Evolutionary conservation across 2,888 invertebrate species (phyloP).

Genomic region (Drosophila nr. fundita): DNA sequence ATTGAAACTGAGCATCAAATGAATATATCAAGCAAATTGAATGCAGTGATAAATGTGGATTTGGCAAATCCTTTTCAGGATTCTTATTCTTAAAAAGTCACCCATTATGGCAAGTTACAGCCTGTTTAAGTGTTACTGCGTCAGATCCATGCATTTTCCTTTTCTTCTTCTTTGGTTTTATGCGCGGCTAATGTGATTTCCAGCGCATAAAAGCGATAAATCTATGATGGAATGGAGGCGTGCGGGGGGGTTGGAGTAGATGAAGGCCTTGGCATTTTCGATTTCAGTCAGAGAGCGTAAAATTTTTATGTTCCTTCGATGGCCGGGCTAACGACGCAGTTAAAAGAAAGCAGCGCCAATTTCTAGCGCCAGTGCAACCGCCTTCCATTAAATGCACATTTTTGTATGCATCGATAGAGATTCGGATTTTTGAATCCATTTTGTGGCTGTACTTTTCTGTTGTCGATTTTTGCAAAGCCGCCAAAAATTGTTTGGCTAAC

Average conservation of each 20-base stretch:
- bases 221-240: constrained; percentile 46
- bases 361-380: constrained; percentile 54
- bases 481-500: constrained; percentile 29
- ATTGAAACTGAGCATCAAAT: neutral
- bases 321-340: constrained; percentile 73
- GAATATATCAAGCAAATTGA: neutral
- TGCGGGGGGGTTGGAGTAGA: neutral
- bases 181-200: constrained; percentile 76
- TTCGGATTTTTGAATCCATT: constrained; percentile 12
- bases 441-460: neutral
- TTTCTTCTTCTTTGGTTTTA: constrained; percentile 72
- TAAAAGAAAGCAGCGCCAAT: constrained; percentile 59
- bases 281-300: constrained; percentile 59
- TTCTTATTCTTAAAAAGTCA: neutral
- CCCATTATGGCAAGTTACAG: constrained; percentile 48
- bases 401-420: constrained; percentile 30
- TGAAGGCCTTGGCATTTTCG: constrained; percentile 27
- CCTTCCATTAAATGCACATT: constrained; percentile 73
- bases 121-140: constrained; percentile 40
- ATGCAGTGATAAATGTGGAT: neutral
- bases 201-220: constrained; percentile 78
- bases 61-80: neutral
- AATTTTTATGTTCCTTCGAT: constrained; percentile 55
- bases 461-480: neutral
- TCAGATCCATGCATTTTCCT: constrained; percentile 58